Evolutionary conservation across 23 tunicate species (phyloP), one percentile per base, ranked within the genome.

Genomic region (Trididemnum miniatum): DNA sequence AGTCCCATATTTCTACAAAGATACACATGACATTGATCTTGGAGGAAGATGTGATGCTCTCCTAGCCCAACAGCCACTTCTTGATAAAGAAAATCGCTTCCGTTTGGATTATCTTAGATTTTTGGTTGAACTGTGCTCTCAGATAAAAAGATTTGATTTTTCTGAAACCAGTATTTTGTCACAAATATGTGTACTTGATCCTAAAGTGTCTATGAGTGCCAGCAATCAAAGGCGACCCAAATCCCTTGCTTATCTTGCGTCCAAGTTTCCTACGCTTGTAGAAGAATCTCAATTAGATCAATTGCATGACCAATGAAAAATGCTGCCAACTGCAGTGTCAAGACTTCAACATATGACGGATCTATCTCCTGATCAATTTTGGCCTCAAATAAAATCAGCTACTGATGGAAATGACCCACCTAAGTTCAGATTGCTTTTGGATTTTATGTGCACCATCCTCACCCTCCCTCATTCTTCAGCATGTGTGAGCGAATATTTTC

Each of bases 391-490:
- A 18, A 49, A 49, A 49, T 49, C 57, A 49, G 57, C 18, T 18
- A 49, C 57, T 9, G 57, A 9, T 49, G 57, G 57, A 49, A 49
- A 49, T 49, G 57, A 18, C 57, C 12, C 57, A 9, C 57, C 15
- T 12, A 49, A 18, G 18, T 49, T 49, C 18, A 18, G 57, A 49
- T 49, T 49, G 57, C 57, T 49, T 18, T 49, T 18, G 12, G 18
- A 49, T 49, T 49, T 49, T 49, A 49, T 49, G 57, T 49, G 57
- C 57, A 49, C 57, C 12, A 12, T 49, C 15, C 12, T 49, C 18
- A 18, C 57, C 57, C 57, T 62, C 7, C 69, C 69, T 62, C 69
- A 62, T 62, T 62, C 69, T 62, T 62, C 27, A 18, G 57, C 57
- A 49, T 62, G 69, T 23, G 69, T 62, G 69, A 62, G 23, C 4